A percentile compares a stretch with the other conserved stretches of the same genome.
Conservation (phyloP, 2,888 invertebrate species). For the Microctonus hyperodae region DNA sequence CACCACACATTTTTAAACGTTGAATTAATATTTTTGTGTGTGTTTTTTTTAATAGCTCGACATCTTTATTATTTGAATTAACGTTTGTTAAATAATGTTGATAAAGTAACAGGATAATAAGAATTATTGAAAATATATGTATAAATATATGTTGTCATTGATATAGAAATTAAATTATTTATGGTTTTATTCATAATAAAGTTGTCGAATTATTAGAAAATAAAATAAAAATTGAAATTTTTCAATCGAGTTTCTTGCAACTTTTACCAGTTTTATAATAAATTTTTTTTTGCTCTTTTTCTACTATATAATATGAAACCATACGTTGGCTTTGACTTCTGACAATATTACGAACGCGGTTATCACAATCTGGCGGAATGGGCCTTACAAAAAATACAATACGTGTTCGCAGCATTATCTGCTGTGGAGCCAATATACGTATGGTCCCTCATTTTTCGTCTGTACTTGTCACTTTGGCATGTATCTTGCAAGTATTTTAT, state of each 20-base stretch:
- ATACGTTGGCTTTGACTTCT: conserved; percentile 43
- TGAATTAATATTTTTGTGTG: background rate
- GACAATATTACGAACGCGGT: conserved; percentile 57
- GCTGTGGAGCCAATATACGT: conserved; percentile 41
- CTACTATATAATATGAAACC: conserved; percentile 12
- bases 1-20: background rate
- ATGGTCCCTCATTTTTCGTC: background rate
- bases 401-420: conserved; percentile 51
- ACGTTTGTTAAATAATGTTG: background rate
- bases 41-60: background rate
- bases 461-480: conserved; percentile 9
- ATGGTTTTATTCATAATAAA: background rate
- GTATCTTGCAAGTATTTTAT: conserved; percentile 15
- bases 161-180: background rate
- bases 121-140: background rate
- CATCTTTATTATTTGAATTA: background rate
- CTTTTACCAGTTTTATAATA: background rate
- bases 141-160: background rate
- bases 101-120: background rate
- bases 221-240: background rate
- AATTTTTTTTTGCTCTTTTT: conserved; percentile 5
- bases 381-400: conserved; percentile 63
- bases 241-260: background rate
- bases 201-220: background rate
- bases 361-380: conserved; percentile 62